Percentiles rank a stretch among this genome's conserved stretches.
Evolutionary conservation across 2,888 invertebrate species (phyloP).

Genomic region (Cinara cedri): DNA sequence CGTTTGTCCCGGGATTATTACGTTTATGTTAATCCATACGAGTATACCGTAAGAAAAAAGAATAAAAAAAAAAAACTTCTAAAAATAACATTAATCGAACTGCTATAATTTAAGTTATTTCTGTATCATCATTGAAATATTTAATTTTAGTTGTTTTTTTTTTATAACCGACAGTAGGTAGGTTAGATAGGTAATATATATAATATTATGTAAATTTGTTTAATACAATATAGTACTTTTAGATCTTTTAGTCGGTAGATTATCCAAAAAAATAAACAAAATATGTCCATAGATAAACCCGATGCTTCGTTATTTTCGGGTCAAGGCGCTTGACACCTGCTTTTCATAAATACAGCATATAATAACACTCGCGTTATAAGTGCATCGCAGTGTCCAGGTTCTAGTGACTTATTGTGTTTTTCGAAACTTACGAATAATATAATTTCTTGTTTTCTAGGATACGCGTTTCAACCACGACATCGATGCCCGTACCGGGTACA

Average conservation of each 20-base stretch:
- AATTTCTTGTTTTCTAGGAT: slow-evolving; percentile 68
- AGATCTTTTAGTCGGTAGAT: background rate
- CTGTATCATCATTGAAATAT: background rate
- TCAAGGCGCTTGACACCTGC: slow-evolving; percentile 6
- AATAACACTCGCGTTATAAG: too few relatives aligned
- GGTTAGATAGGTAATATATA: too few relatives aligned
- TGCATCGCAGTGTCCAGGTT: background rate
- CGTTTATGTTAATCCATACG: too few relatives aligned
- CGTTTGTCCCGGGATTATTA: too few relatives aligned
- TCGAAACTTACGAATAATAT: background rate
- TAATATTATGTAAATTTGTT: background rate
- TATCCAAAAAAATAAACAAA: background rate
- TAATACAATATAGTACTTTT: background rate
- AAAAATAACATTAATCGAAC: too few relatives aligned
- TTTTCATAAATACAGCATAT: slow-evolving; percentile 9
- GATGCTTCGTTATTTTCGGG: background rate
- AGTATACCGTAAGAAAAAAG: too few relatives aligned
- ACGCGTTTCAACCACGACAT: slow-evolving; percentile 91
- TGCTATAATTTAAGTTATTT: too few relatives aligned
- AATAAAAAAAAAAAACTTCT: too few relatives aligned
- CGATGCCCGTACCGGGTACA: slow-evolving; percentile 90
- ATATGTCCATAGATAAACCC: background rate
- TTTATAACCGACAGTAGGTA: too few relatives aligned
- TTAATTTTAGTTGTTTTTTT: background rate
- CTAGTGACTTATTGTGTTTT: background rate